These are phyloP conservation scores for Chionis minor DNA, from an alignment of 2,113 vertebrate species.

Conservation along the genomic window DNA sequence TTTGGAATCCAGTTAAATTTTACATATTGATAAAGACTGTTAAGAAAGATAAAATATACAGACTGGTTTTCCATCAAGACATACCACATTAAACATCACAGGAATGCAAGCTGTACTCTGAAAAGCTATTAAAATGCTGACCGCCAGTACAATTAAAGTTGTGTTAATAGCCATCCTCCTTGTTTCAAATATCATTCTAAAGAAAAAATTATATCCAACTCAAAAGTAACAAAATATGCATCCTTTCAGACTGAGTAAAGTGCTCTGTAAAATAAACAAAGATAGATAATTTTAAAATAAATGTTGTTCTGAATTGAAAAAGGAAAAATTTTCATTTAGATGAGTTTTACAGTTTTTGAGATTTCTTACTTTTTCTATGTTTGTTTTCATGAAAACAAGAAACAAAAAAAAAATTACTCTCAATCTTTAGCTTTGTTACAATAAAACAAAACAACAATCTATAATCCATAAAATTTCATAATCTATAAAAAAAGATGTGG, in stretches of 20 bases:
- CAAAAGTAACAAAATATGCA: neutral
- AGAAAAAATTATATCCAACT: neutral
- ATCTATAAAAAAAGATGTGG: neutral
- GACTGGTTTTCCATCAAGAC: neutral
- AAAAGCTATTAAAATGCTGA: neutral
- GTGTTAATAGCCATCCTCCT: neutral
- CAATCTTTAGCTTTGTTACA: neutral
- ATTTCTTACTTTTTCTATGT: neutral
- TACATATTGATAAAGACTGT: neutral
- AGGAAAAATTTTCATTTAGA: neutral
- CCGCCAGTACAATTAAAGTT: neutral
- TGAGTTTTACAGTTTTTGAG: neutral
- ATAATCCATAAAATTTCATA: neutral
- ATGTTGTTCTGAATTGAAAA: neutral
- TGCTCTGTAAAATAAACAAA: neutral
- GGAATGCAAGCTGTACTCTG: neutral
- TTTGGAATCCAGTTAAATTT: neutral
- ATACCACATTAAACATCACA: neutral
- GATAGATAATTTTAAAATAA: neutral
- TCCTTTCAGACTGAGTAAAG: neutral
- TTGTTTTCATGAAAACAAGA: neutral
- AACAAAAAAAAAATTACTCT: neutral
- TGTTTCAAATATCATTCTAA: neutral
- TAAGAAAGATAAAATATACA: neutral
- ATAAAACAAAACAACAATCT: neutral